Base-by-base conservation (phyloP, 2,113 vertebrate genomes). In the Myanophis thanlyinensis region DNA sequence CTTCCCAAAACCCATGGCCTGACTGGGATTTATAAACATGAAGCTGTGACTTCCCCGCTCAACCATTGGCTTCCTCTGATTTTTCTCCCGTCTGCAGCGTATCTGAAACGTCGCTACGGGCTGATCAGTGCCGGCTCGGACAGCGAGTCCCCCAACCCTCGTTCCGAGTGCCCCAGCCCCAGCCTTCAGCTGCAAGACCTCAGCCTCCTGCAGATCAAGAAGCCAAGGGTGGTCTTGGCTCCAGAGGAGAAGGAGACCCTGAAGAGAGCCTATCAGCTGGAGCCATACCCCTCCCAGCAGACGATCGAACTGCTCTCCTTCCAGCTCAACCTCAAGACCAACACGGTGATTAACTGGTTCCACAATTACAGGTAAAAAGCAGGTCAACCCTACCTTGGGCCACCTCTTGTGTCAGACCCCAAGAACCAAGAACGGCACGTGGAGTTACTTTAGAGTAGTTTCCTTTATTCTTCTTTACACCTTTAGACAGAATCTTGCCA, bases 321-420 rank as follows among this genome's bases (percentile, higher is more conserved):
- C 86, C 98, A 99, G 96, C 99, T 99, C 94, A 98, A 98, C 96
- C 99, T 99, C 93, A 99, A 99, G 97, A 99, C 99, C 95, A 99
- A 99, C 98, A 99, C 99, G 0, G 99, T 99, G 97, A 99, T 99
- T 98, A 99, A 99, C 97, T 99, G 99, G 99, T 99, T 99, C 97
- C 99, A 99, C 97, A 99, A 99, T 97, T 99, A 99, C 98, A 99
- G 99, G 99, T 98, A 95, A 0, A 27, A 0, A 0, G 48, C 30
- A 12, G 62, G 47, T 2, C 13, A 1, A 10, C 23, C 13, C 53
- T 2, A 0, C 18, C 49, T 8, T 8, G 25, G 18, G 6, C 27
- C 62, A 0, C 18, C 30, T 6, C 87, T 5, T 7, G 23, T n/a
- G 62, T 2, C 62, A 35, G 62, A 35, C 30, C 62, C 62, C 30